Conservation (phyloP, 2,797 vertebrate genomes). For the Meriones psammophilus region DNA sequence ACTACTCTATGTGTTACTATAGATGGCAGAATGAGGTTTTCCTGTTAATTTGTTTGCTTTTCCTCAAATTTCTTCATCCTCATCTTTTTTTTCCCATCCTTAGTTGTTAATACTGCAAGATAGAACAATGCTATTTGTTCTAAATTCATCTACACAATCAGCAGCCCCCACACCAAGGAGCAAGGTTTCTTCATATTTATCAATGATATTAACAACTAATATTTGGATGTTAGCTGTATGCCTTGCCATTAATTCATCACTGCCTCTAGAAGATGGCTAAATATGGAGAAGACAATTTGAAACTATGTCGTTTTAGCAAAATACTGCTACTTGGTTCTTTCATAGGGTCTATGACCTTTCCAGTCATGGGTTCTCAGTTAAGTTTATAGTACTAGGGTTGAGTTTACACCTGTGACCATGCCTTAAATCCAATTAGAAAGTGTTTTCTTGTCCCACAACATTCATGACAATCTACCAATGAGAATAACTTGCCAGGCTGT, state of each 20-base stretch:
- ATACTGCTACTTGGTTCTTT: not conserved
- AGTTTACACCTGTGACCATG: not conserved
- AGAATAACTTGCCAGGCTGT: not conserved
- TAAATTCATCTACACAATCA: not conserved
- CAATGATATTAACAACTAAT: not conserved
- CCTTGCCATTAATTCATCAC: not conserved
- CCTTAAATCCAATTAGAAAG: not conserved
- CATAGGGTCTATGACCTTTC: not conserved
- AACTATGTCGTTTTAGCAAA: not conserved
- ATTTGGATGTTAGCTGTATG: not conserved
- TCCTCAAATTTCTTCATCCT: not conserved
- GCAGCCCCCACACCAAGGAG: not conserved
- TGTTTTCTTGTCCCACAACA: not conserved
- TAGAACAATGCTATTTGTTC: not conserved
- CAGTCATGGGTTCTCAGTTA: not conserved
- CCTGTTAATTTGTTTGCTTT: not conserved
- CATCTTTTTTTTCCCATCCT: not conserved
- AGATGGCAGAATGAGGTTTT: not conserved
- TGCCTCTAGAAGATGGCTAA: not conserved
- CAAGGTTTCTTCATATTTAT: not conserved
- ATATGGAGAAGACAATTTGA: not conserved
- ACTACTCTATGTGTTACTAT: not conserved
- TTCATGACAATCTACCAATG: not conserved
- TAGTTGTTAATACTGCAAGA: not conserved
- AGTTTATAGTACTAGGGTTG: not conserved